Evolutionary conservation across 2,113 vertebrate species (phyloP).

Genomic region (Laterallus jamaicensis): DNA sequence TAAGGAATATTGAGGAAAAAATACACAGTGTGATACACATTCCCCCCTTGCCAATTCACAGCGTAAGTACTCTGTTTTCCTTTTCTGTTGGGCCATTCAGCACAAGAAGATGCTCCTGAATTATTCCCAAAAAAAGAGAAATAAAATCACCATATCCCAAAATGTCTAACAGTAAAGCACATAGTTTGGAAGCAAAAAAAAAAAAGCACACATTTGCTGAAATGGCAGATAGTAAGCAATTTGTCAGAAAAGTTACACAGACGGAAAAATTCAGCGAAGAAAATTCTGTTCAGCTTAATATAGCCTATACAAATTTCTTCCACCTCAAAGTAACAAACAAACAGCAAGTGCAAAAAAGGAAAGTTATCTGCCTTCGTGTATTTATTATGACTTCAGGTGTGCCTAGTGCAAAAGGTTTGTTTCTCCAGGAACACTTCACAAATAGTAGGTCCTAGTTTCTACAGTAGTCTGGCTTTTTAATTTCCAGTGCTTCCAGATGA

Average conservation of each 20-base stretch:
- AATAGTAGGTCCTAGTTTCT: neutral
- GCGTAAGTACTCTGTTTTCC: constrained; percentile 17
- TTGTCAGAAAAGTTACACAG: neutral
- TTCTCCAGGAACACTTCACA: neutral
- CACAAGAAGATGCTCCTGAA: neutral
- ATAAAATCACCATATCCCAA: constrained; percentile 27
- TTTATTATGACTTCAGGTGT: neutral
- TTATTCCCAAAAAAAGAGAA: constrained; percentile 30
- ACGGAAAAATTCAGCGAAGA: neutral
- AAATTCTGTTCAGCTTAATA: neutral
- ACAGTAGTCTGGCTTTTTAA: constrained; percentile 1
- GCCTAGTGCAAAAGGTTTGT: neutral
- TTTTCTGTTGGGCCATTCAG: neutral
- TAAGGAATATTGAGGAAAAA: neutral
- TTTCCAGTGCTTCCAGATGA: constrained; percentile 59
- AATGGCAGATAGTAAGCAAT: neutral
- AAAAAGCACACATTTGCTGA: neutral
- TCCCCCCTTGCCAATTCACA: neutral
- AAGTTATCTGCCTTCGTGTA: neutral
- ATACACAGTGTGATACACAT: neutral
- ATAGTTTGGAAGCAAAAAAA: constrained; percentile 5
- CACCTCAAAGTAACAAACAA: neutral
- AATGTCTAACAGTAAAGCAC: constrained; percentile 27
- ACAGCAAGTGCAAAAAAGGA: neutral
- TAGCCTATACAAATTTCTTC: neutral